Percentiles rank a stretch among this genome's conserved stretches.
phyloP scores from a whole-genome alignment of 1,140 invertebrate genomes.

The Achatina immaculata region DNA sequence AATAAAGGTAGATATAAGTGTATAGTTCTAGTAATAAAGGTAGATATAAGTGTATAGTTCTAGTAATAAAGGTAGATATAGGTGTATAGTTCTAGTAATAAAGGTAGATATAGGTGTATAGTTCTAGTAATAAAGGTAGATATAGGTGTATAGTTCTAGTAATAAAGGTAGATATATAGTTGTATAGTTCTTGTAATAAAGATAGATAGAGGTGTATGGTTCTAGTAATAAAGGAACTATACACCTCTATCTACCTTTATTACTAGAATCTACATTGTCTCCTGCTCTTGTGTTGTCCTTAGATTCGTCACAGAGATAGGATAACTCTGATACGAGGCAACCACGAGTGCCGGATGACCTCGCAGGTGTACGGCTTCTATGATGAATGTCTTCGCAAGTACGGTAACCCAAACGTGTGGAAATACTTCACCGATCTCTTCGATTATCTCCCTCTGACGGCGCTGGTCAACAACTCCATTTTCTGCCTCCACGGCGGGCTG shows the following conservation, averaged over 20 bases:
- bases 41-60: not conserved
- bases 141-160: not conserved
- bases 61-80: not conserved
- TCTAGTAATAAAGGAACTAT: not conserved
- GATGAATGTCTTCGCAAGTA: conserved; percentile 99
- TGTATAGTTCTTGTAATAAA: not conserved
- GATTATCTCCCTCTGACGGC: conserved; percentile 99
- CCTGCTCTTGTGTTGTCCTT: conserved; percentile 35
- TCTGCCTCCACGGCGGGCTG: conserved; percentile 98
- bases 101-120: not conserved
- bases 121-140: not conserved
- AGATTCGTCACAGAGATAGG: conserved; percentile 97
- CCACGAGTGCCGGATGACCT: conserved; percentile 99
- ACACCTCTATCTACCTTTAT: too few species aligned
- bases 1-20: too few species aligned
- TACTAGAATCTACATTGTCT: not conserved
- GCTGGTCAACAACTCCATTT: conserved; percentile 92
- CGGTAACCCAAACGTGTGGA: conserved; percentile 99
- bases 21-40: not conserved
- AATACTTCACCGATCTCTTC: conserved; percentile 99
- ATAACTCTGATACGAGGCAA: conserved; percentile 99
- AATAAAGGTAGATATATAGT: not conserved
- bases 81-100: too few species aligned
- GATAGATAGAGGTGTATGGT: not conserved
- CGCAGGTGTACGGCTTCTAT: conserved; percentile 99